Percentiles rank a stretch among this genome's conserved stretches.
phyloP scores from a whole-genome alignment of 2,888 invertebrate species.

The Aphrophora alni region DNA sequence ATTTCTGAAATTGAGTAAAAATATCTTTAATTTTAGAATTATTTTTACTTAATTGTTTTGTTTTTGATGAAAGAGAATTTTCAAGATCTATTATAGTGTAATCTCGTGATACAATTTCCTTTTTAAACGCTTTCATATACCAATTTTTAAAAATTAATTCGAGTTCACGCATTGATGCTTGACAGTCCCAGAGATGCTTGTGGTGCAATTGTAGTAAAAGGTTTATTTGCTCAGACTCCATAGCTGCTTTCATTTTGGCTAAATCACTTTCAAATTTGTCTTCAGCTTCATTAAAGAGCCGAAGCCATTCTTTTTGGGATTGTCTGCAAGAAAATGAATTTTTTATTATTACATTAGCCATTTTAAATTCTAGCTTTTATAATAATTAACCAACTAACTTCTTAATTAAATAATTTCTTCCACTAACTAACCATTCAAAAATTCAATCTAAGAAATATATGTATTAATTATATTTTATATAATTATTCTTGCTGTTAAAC shows the following conservation, averaged over 20 bases:
- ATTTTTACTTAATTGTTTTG: conserved; percentile 9
- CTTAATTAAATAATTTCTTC: too few species aligned
- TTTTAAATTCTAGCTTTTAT: too few species aligned
- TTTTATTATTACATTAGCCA: too few species aligned
- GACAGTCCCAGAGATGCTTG: neutral
- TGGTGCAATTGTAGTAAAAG: neutral
- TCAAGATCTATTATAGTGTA: conserved; percentile 23
- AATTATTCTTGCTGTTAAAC: too few species aligned
- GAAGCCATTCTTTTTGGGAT: conserved; percentile 19
- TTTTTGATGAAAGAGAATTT: neutral
- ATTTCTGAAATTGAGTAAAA: conserved; percentile 60
- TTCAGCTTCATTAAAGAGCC: conserved; percentile 10
- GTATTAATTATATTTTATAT: too few species aligned
- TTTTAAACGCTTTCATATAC: conserved; percentile 14
- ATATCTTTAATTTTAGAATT: conserved; percentile 35
- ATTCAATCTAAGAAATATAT: too few species aligned
- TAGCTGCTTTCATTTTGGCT: neutral
- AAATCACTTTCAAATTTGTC: neutral
- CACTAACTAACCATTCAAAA: too few species aligned
- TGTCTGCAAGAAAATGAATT: conserved; percentile 15
- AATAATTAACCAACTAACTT: too few species aligned
- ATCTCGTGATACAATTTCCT: conserved; percentile 24
- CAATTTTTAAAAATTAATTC: conserved; percentile 22
- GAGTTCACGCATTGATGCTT: neutral
- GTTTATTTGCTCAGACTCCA: neutral